Evolutionary conservation across 2,888 invertebrate genomes (phyloP), one percentile per base, ranked within the genome.

Genomic region (Lutraria lutraria): DNA sequence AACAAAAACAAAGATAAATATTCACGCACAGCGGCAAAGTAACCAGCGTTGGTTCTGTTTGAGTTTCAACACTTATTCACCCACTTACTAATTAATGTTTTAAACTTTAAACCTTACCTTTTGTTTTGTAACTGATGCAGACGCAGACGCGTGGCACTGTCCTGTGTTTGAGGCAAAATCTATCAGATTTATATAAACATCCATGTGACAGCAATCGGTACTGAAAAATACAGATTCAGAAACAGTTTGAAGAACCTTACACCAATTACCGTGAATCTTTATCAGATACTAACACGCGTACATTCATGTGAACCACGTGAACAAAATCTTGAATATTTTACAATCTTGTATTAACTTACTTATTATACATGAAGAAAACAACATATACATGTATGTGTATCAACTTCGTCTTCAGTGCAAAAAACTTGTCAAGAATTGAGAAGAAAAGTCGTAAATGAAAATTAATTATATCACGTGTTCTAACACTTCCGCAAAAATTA

Each of bases 181-280:
- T 13, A 85, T 72, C 16, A 72, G 82, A 54, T 85, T 81, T 0
- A 89, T 29, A 34, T 43, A 81, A 21, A 89, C 85, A 43, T 84
- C 81, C 0, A 82, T 25, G 29, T 89, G 87, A 53, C 89, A 89
- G 60, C 89, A 89, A 82, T 89, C 87, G 19, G 87, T 86, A 21
- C 89, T 89, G 85, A n/a, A 85, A 87, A 63, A 60, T 60, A 25
- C 21, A 10, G 15, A 60, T 53, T 29, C 29, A 60, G 16, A 21
- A 84, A 72, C 19, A 53, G 68, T 0, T 13, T 19, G 19, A 81
- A 81, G n/a, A 68, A 16, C 19, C n/a, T 16, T 63, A 63, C n/a
- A 19, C 16, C 21, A 16, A 63, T 63, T 63, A 15, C 16, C 6
- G 60, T n/a, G n/a, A 56, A 56, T 56, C 43, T 43, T 43, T 43